Conservation (phyloP, 2,888 invertebrate species). For the Muscina levida region DNA sequence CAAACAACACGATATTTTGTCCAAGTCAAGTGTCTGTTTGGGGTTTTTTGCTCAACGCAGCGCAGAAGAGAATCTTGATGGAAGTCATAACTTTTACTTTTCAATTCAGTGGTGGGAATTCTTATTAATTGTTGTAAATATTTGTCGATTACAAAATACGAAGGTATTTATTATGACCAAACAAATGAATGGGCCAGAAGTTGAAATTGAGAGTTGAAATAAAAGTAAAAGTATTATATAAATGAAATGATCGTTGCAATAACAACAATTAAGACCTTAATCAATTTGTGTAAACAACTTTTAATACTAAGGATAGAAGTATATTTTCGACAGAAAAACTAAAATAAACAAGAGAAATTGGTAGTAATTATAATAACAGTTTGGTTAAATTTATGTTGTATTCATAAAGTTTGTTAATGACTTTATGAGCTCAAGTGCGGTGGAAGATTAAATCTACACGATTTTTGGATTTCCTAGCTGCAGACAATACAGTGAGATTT, state of each 20-base stretch:
- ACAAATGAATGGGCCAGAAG: background rate
- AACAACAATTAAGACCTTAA: slow-evolving; percentile 16
- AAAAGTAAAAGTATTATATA: slow-evolving; percentile 32
- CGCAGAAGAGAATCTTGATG: slow-evolving; percentile 27
- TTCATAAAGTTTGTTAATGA: too few species aligned
- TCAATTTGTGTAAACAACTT: too few species aligned
- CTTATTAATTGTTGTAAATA: slow-evolving; percentile 33
- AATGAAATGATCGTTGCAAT: background rate
- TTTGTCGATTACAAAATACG: slow-evolving; percentile 27
- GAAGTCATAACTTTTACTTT: slow-evolving; percentile 32
- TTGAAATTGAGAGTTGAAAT: background rate
- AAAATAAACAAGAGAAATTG: too few species aligned
- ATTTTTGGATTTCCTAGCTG: too few species aligned
- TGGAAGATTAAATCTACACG: too few species aligned
- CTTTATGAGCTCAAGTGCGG: too few species aligned
- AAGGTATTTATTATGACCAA: background rate
- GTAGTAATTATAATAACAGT: slow-evolving; percentile 14
- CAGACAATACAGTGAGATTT: too few species aligned
- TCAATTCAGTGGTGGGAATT: slow-evolving; percentile 27
- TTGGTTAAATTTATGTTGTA: too few species aligned
- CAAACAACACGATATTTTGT: slow-evolving; percentile 8
- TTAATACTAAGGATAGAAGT: too few species aligned
- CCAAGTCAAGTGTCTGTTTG: slow-evolving; percentile 17
- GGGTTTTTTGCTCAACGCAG: background rate
- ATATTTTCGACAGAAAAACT: too few species aligned